Conservation (phyloP, 2,888 invertebrate species). For the Caenorhabditis becei region DNA sequence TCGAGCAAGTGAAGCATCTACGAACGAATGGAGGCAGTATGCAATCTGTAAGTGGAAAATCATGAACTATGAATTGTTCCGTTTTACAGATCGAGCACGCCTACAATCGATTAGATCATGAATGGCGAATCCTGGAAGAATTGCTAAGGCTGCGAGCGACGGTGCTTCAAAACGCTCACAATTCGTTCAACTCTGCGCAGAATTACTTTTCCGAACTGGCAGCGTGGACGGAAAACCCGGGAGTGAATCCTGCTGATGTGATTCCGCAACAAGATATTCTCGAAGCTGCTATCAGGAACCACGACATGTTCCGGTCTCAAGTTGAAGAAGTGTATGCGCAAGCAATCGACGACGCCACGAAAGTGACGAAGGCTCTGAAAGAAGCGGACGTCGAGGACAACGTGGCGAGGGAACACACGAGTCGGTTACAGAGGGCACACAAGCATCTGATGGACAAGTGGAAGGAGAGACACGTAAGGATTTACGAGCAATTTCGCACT, state of each 20-base stretch:
- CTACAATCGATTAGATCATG: constrained; percentile 60
- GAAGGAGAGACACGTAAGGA: constrained; percentile 61
- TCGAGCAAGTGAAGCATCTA: constrained; percentile 31
- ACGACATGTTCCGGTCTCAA: constrained; percentile 56
- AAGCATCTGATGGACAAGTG: constrained; percentile 66
- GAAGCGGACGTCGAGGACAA: constrained; percentile 57
- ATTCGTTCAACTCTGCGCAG: constrained; percentile 51
- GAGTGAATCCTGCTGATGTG: constrained; percentile 70
- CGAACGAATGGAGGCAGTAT: constrained; percentile 15
- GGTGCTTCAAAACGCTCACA: constrained; percentile 32
- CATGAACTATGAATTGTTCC: neutral
- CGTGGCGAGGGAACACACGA: constrained; percentile 49
- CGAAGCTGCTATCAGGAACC: constrained; percentile 65
- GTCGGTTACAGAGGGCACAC: constrained; percentile 59
- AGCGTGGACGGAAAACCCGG: constrained; percentile 71
- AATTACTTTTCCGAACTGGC: constrained; percentile 71
- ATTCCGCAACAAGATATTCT: constrained; percentile 58
- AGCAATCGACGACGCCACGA: constrained; percentile 50
- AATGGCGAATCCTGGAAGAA: constrained; percentile 67
- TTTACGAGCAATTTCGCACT: too few species aligned
- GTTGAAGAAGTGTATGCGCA: constrained; percentile 66
- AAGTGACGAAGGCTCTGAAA: constrained; percentile 61
- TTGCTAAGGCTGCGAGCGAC: constrained; percentile 24
- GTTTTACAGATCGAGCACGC: constrained; percentile 52
- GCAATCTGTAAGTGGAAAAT: constrained; percentile 25